Base-by-base conservation (phyloP, 2,113 vertebrate genomes). In the Rhinolophus sinicus region DNA sequence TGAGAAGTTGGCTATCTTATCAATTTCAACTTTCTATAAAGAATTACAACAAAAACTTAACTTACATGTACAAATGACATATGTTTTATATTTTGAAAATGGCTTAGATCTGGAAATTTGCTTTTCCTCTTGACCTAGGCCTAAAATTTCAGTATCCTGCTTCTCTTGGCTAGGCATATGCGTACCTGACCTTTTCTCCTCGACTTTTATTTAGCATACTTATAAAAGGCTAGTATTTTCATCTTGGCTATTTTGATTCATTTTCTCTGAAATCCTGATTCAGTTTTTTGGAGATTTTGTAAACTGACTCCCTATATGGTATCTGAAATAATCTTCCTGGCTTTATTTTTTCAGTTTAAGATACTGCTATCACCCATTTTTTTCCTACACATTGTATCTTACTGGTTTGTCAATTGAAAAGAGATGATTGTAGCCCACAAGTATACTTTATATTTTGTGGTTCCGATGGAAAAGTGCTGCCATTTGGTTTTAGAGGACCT, bases 261-360 rank as follows among this genome's bases (percentile, higher is more conserved):
- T 82, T 94, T 90, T 87, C 64, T 92, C 33, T 95, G 64, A 95
- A 90, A 86, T 95, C n/a, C 50, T 88, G 14, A 33, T 21, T 86
- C 11, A 44, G 4, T 89, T 62, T 78, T 96, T 93, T 90, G 40
- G 35, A 83, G 26, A 90, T 97, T 90, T 93, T 95, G 1, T 87
- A 95, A 96, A 47, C 33, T 94, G 47, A 91, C 30, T 91, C 3
- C 44, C 82, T 69, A 44, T 64, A 40, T 91, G 30, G 18, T 90
- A 75, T 94, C 82, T 92, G 73, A 78, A 94, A 90, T 92, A 33
- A 5, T 85, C 15, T 77, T 81, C 15, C 38, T 94, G 30, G 15
- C 5, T 93, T 75, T 64, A 70, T 70, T 82, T 9, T 84, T 86
- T 87, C 78, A 90, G 47, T 47, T 90, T 85, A 91, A 76, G 28